phyloP scores from a whole-genome alignment of 2,797 vertebrate species.

The Chiloscyllium punctatum region DNA sequence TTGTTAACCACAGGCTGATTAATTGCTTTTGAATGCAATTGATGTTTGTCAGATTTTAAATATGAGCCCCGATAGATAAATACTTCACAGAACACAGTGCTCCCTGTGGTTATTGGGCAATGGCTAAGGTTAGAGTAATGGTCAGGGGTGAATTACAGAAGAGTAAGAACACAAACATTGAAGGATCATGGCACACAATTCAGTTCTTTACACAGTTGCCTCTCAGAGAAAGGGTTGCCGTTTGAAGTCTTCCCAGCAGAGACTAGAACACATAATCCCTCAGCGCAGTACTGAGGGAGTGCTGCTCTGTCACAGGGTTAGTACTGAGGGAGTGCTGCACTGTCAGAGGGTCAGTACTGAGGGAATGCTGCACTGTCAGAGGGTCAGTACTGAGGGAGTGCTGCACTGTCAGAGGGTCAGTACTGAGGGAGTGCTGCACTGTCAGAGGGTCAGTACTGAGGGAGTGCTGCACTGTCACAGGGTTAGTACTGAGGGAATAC shows the following conservation, averaged over 20 bases:
- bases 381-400: neutral
- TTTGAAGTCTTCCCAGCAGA: neutral
- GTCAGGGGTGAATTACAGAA: neutral
- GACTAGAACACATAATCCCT: neutral
- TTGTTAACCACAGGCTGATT: conserved; percentile 3
- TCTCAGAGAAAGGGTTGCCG: neutral
- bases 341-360: no score
- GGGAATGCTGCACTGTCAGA: neutral
- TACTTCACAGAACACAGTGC: neutral
- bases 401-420: no score
- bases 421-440: no score
- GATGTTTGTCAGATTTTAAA: neutral
- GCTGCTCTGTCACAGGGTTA: neutral
- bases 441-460: no score
- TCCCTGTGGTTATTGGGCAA: neutral
- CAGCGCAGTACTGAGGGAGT: neutral
- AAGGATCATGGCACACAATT: neutral
- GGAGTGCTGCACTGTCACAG: neutral
- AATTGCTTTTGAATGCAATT: neutral
- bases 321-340: no score
- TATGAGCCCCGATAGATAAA: neutral
- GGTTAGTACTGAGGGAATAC: neutral
- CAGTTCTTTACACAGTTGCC: neutral
- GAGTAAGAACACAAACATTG: neutral
- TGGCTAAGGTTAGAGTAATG: neutral